These are phyloP conservation scores for Cybosia mesomella DNA, from an alignment of 2,888 invertebrate species.

Conservation along the genomic window DNA sequence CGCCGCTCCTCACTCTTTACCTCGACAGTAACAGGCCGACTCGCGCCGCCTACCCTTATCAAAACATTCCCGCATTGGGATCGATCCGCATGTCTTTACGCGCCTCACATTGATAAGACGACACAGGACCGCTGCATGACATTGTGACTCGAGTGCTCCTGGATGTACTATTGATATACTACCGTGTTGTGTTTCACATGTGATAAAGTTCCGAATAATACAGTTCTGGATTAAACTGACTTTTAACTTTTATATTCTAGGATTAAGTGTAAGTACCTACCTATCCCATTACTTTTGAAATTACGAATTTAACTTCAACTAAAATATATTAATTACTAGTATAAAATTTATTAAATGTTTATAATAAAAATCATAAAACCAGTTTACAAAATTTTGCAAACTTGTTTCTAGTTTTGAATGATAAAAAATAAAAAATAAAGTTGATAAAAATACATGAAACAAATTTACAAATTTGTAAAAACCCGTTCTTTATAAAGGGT, in stretches of 20 bases:
- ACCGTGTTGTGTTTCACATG: constrained; percentile 69
- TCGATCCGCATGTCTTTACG: constrained; percentile 80
- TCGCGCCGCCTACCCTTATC: constrained; percentile 70
- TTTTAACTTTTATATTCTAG: constrained; percentile 44
- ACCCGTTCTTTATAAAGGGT: background rate
- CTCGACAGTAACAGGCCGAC: constrained; percentile 29
- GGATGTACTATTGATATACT: constrained; percentile 49
- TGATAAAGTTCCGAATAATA: constrained; percentile 54
- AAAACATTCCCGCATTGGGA: constrained; percentile 76
- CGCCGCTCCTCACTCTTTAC: constrained; percentile 55
- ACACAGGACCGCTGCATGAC: constrained; percentile 67
- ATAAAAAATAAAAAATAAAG: background rate
- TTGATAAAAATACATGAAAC: too few species aligned
- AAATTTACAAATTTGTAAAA: too few species aligned
- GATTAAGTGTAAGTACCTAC: constrained; percentile 48
- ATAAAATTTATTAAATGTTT: background rate
- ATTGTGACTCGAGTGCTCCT: constrained; percentile 72
- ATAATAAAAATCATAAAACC: background rate
- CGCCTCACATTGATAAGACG: constrained; percentile 68
- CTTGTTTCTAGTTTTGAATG: background rate
- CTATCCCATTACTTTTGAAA: constrained; percentile 3
- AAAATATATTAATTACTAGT: background rate
- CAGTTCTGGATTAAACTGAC: constrained; percentile 47
- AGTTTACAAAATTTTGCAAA: background rate
- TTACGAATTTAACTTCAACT: too few species aligned